Evolutionary conservation across 2,113 vertebrate genomes (phyloP), one percentile per base, ranked within the genome.

Genomic region (Amazona guildingii): DNA sequence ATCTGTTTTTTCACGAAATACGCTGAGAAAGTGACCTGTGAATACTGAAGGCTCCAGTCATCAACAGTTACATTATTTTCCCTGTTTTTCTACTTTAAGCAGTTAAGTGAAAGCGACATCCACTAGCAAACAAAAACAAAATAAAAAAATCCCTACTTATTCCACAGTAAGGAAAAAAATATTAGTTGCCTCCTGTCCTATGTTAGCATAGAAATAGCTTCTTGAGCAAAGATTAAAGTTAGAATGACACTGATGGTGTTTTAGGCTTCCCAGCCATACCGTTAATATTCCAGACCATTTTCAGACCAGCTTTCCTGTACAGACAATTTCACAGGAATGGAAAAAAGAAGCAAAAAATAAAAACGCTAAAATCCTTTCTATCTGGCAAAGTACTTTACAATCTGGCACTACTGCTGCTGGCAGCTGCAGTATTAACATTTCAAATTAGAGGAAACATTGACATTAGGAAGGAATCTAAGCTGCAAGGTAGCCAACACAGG

Each of bases 391-490:
- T 44, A 37, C 66, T 43, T 52, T 54, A 84, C 11, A 39, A 13
- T 73, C 80, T 86, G 88, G 88, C 44, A 82, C 39, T 78, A 92
- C 5, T 91, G 74, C 51, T 91, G 63, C 43, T 86, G 94, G 89
- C 92, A 96, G 84, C 69, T 86, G 74, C 67, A 66, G 37, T 69
- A 76, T 18, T 90, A 81, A 41, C 59, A 68, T 81, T 90, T 78
- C 82, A 94, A 95, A 96, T 93, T 86, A 70, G 88, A 94, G 91
- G 94, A 95, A 92, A 90, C 91, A 86, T 43, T 90, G 82, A 68
- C n/a, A 84, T 88, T 83, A 83, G 75, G 68, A 94, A 86, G 29
- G 69, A 63, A 67, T 77, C 72, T 92, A 78, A 92, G 77, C 54
- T 92, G 83, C 63, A n/a, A 91, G 43, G 67, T n/a, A 95, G 92